Evolutionary conservation across 2,113 vertebrate genomes (phyloP), one percentile per base, ranked within the genome.

Genomic region (Coreoperca whiteheadi): DNA sequence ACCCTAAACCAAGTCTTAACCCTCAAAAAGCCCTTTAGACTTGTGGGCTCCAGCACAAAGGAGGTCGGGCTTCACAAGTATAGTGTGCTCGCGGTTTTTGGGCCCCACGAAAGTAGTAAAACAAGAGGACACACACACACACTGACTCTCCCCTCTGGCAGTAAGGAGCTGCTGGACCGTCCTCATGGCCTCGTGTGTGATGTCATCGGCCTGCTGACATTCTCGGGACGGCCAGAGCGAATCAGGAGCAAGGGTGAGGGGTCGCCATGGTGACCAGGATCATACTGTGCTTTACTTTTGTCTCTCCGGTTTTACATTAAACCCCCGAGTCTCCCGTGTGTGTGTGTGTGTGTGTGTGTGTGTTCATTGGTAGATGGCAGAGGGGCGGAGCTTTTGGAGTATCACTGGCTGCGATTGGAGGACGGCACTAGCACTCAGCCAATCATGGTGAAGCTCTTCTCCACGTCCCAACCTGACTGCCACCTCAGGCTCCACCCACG

Each of bases 391-490:
- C 79, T 96, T 10, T 34, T 89, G 81, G 91, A 95, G 87, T 96
- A 95, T 71, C 92, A 89, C 37, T 96, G 96, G 96, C 84, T 96
- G 25, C 92, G 65, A 53, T 51, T 96, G 82, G 89, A 94, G 77
- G 95, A 96, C 0, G 93, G 95, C 2, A 83, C 85, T 6, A 89
- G 92, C n/a, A 16, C 75, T 15, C 56, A 82, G 59, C 95, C 92
- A 77, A 90, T 96, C 87, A 89, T 74, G 72, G 90, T 96, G 80
- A 94, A 96, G 91, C 94, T 96, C 3, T 96, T 95, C 87, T 87
- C 93, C 41, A 96, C 96, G 0, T 96, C 95, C 4, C 96, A 96
- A 39, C 96, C 95, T 0, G 94, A 96, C 14, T 78, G 89, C 4
- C 94, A 95, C 56, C 67, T 30, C 16, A 86, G 60, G 46, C 92